phyloP scores from a whole-genome alignment of 2,888 invertebrate genomes.

The Galerucella nymphaeae region DNA sequence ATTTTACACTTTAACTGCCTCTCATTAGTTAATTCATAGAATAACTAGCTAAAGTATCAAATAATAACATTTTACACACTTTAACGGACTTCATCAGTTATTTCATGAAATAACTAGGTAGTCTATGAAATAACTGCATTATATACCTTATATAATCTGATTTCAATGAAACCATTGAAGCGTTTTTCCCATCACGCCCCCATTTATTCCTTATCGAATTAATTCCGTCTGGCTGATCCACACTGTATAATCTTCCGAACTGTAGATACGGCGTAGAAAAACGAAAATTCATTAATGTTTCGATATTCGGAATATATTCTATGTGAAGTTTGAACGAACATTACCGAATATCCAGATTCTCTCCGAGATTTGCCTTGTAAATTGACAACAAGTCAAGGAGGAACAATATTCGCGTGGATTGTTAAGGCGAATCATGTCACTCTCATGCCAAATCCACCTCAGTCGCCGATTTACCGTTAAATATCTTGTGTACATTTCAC shows the following conservation, averaged over 20 bases:
- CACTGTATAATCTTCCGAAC: not conserved
- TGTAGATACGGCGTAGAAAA: not conserved
- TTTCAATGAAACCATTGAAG: too few relatives aligned
- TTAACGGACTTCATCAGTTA: too few relatives aligned
- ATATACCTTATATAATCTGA: too few relatives aligned
- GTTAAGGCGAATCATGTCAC: constrained; percentile 4
- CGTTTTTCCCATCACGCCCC: too few relatives aligned
- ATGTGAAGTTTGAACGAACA: not conserved
- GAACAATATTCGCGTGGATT: not conserved
- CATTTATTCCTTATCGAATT: too few relatives aligned
- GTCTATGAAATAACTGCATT: too few relatives aligned
- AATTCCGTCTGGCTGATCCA: too few relatives aligned
- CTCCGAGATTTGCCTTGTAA: not conserved
- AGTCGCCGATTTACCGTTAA: not conserved
- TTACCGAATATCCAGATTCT: not conserved
- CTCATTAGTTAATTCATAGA: too few relatives aligned
- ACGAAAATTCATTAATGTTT: not conserved
- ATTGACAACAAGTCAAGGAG: constrained; percentile 2
- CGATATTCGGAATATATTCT: not conserved
- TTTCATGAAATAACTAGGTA: too few relatives aligned
- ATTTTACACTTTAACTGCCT: too few relatives aligned
- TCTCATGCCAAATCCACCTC: not conserved
- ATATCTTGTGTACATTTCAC: not conserved
- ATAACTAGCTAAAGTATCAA: too few relatives aligned
- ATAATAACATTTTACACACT: too few relatives aligned